Evolutionary conservation across 2,888 invertebrate species (phyloP), one percentile per base, ranked within the genome.

Genomic region (Protodeltote pygarga): DNA sequence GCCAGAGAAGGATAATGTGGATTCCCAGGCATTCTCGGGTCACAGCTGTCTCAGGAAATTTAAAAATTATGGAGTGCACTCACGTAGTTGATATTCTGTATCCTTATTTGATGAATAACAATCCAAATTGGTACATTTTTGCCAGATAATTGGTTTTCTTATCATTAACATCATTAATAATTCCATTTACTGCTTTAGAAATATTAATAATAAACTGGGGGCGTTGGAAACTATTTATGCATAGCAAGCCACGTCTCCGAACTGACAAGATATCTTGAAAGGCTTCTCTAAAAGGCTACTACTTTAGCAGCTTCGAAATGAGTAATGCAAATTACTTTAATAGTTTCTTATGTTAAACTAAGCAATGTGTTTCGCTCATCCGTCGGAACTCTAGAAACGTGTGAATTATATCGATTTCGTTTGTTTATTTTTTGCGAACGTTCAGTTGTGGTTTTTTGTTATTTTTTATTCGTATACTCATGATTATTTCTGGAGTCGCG

Each of bases 1-100:
- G 86, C 80, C 87, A 86, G 73, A 53, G 66, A 62, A 70, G 86
- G 86, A 84, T 88, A 87, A 87, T 71, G 58, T 55, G 61, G 61
- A 70, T 77, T 77, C 75, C 58, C 65, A 60, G 63, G 63, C 68
- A 71, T 57, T 55, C 63, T 46, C 35, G 42, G 62, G 72, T 71
- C 70, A 65, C 64, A 74, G 65, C 61, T 70, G 75, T 74, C 71
- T 64, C 70, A 65, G 57, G 52, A 54, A 64, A 66, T 54, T 51
- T 49, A 28, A 60, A 62, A 51, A 62, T 49, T 54, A 38, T 62
- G 32, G 14, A 51, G 19, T 46, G 34, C 47, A 41, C 51, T 46
- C 58, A 54, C 51, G 46, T 61, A 35, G 16, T 11, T 11, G 24
- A n/a, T 17, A 14, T 32, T 32, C 37, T 10, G 41, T 52, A 37